Conservation (phyloP, 2,888 invertebrate species). For the Myopa tessellatipennis region DNA sequence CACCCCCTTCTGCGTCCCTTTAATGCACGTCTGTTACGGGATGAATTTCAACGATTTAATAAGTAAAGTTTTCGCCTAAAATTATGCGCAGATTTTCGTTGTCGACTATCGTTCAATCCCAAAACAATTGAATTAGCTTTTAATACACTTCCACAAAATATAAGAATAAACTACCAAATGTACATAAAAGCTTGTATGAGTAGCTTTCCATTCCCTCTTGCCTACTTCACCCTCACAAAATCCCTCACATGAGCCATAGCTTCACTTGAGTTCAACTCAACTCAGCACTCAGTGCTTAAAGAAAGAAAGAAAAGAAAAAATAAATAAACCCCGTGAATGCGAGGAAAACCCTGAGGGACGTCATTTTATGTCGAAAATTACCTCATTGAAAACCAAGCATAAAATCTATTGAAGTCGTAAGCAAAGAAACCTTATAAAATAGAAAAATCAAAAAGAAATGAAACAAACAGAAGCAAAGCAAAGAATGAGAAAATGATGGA, state of each 20-base stretch:
- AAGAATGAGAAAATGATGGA: slow-evolving; percentile 8
- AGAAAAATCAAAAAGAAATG: slow-evolving; percentile 24
- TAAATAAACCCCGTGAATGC: background rate
- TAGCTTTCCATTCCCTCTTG: background rate
- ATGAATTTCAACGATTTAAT: background rate
- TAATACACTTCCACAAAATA: background rate
- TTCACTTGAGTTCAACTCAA: background rate
- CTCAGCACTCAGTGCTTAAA: too few species aligned
- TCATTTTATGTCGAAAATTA: slow-evolving; percentile 44
- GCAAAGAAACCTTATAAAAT: slow-evolving; percentile 12
- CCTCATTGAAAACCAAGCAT: slow-evolving; percentile 43
- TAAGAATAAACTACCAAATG: background rate
- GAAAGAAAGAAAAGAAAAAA: too few species aligned
- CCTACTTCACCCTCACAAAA: background rate
- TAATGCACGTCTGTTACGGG: background rate
- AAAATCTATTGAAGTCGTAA: slow-evolving; percentile 38
- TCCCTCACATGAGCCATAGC: background rate
- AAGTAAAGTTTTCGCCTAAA: background rate
- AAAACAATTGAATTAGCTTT: background rate
- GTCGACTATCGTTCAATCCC: background rate
- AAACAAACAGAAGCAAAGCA: slow-evolving; percentile 5
- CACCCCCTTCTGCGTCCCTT: background rate
- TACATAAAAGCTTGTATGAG: background rate
- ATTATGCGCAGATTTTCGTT: background rate
- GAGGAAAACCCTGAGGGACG: slow-evolving; percentile 37